These are phyloP conservation scores for Pelobates cultripes DNA, from an alignment of 2,797 vertebrate species.

Conservation along the genomic window DNA sequence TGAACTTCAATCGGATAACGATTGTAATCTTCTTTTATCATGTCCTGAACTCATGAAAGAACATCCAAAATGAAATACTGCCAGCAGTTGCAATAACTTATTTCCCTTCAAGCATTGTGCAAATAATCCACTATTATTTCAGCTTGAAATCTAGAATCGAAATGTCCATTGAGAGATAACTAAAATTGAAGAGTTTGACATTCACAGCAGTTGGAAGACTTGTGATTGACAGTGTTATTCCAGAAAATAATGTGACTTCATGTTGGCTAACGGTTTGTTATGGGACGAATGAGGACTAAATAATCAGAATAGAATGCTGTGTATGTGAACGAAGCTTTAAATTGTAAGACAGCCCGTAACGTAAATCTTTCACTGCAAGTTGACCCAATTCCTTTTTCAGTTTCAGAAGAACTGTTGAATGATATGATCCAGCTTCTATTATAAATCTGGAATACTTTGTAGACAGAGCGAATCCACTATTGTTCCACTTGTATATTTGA, in stretches of 20 bases:
- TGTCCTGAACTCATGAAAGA: slow-evolving; percentile 5
- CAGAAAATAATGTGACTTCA: slow-evolving; percentile 37
- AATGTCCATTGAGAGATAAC: slow-evolving; percentile 34
- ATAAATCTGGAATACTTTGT: slow-evolving; percentile 24
- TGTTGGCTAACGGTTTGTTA: slow-evolving; percentile 17
- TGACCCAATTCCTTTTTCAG: background rate
- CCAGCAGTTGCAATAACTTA: slow-evolving; percentile 36
- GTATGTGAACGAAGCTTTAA: background rate
- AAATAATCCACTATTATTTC: slow-evolving; percentile 50
- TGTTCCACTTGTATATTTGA: slow-evolving; percentile 23
- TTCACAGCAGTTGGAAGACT: slow-evolving; percentile 33
- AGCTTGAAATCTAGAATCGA: slow-evolving; percentile 32
- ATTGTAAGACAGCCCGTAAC: background rate
- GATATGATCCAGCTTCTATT: slow-evolving; percentile 19
- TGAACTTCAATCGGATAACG: background rate
- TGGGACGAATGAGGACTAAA: background rate
- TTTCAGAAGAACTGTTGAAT: slow-evolving; percentile 10
- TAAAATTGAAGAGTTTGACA: slow-evolving; percentile 40
- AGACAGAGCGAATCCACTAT: background rate
- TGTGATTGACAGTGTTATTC: slow-evolving; percentile 3
- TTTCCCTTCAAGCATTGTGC: slow-evolving; percentile 33
- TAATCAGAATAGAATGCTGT: background rate
- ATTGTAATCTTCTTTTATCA: slow-evolving; percentile 1
- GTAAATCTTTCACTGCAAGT: background rate
- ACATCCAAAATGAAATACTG: slow-evolving; percentile 19